phyloP scores from a whole-genome alignment of 2,888 invertebrate genomes.

The Limnephilus marmoratus region DNA sequence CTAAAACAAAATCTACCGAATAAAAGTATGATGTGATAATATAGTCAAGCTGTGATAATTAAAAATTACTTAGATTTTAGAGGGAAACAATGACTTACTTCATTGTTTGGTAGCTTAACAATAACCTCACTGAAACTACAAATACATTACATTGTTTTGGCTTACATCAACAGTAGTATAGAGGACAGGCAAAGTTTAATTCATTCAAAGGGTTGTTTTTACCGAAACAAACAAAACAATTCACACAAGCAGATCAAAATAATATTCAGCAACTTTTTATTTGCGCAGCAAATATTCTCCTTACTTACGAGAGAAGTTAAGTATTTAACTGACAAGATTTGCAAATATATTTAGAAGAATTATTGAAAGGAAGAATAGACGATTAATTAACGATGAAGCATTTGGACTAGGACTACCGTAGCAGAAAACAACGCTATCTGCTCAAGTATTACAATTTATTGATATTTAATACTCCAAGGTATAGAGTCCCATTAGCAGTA shows the following conservation, averaged over 20 bases:
- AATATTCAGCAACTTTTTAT: background rate
- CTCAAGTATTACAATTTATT: background rate
- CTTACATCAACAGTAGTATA: background rate
- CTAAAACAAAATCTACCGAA: constrained; percentile 7
- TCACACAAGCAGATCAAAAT: constrained; percentile 23
- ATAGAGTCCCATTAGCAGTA: background rate
- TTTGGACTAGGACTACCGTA: constrained; percentile 41
- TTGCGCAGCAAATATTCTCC: background rate
- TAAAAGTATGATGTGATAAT: constrained; percentile 11
- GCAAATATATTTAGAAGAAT: constrained; percentile 3
- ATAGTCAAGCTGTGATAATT: constrained; percentile 36
- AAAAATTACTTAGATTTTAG: constrained; percentile 38
- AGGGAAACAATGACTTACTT: background rate
- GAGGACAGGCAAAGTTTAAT: constrained; percentile 5
- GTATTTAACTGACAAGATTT: background rate
- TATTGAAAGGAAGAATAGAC: constrained; percentile 11
- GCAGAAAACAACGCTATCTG: constrained; percentile 30
- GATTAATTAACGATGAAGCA: constrained; percentile 21
- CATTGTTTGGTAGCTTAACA: constrained; percentile 6
- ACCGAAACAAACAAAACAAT: background rate
- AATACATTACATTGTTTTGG: background rate
- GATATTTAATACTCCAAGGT: background rate
- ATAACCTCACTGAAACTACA: constrained; percentile 33
- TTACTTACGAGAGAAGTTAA: background rate
- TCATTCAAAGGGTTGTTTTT: constrained; percentile 16